phyloP scores from a whole-genome alignment of 2,113 vertebrate genomes.

The Cynoglossus semilaevis region DNA sequence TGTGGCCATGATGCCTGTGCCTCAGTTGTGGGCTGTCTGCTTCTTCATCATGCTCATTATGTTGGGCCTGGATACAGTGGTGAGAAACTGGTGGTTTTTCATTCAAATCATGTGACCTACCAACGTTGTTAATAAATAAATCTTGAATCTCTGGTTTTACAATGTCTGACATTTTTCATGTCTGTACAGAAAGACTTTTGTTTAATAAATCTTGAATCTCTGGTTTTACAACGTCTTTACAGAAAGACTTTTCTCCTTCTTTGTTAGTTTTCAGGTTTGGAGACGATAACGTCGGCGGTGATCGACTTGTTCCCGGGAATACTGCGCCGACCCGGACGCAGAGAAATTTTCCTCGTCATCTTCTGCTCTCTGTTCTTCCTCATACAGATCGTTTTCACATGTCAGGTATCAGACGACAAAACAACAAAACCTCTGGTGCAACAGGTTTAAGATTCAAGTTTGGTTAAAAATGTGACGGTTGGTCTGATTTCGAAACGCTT shows the following conservation, averaged over 20 bases:
- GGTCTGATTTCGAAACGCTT: no score
- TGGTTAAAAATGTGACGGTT: no score
- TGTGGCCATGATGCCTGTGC: constrained; percentile 48
- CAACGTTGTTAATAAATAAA: no score
- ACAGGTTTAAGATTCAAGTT: no score
- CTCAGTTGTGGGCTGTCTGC: constrained; percentile 45
- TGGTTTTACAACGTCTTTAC: no score
- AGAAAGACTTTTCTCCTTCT: neutral
- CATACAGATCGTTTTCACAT: constrained; percentile 33
- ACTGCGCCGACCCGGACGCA: constrained; percentile 27
- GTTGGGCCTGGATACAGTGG: constrained; percentile 46
- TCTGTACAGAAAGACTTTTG: no score
- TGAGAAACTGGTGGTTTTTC: constrained; percentile 21
- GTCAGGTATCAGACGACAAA: no score
- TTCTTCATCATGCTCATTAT: constrained; percentile 57
- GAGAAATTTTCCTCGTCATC: constrained; percentile 51
- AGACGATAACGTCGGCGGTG: constrained; percentile 32
- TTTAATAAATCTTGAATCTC: no score
- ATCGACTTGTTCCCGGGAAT: constrained; percentile 42
- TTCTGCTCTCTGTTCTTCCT: constrained; percentile 39
- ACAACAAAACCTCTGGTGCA: no score
- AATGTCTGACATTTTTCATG: no score
- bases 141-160: no score
- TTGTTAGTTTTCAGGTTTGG: constrained; percentile 39
- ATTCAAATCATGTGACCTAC: no score